These are phyloP conservation scores for Cepphus grylle DNA, from an alignment of 2,113 vertebrate species.

Conservation along the genomic window DNA sequence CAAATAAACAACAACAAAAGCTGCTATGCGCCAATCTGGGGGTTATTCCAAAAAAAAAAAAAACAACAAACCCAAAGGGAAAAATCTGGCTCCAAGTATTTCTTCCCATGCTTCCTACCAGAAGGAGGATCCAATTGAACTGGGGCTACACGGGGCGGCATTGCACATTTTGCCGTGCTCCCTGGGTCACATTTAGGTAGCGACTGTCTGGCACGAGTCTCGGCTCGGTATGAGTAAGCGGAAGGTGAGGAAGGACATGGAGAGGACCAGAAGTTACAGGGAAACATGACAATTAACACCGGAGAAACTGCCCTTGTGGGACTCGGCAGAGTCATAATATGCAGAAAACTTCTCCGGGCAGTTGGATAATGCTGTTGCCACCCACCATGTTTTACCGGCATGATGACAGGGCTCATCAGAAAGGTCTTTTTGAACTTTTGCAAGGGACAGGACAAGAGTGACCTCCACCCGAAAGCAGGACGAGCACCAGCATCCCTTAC, in stretches of 20 bases:
- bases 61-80: background rate
- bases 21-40: background rate
- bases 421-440: background rate
- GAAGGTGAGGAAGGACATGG: constrained; percentile 60
- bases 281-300: background rate
- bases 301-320: background rate
- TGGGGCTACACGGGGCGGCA: accelerated
- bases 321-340: background rate
- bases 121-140: background rate
- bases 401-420: background rate
- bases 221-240: constrained; percentile 28
- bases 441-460: background rate
- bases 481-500: background rate
- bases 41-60: background rate
- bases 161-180: background rate
- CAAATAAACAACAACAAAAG: constrained; percentile 70
- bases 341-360: background rate
- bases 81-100: background rate
- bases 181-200: background rate
- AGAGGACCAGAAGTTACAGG: background rate
- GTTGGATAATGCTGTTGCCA: background rate
- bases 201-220: background rate
- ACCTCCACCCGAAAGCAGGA: background rate
- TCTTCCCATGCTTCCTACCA: constrained; percentile 30
- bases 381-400: accelerated